Evolutionary conservation across 2,888 invertebrate species (phyloP).

Genomic region (Priocnemis perturbator): DNA sequence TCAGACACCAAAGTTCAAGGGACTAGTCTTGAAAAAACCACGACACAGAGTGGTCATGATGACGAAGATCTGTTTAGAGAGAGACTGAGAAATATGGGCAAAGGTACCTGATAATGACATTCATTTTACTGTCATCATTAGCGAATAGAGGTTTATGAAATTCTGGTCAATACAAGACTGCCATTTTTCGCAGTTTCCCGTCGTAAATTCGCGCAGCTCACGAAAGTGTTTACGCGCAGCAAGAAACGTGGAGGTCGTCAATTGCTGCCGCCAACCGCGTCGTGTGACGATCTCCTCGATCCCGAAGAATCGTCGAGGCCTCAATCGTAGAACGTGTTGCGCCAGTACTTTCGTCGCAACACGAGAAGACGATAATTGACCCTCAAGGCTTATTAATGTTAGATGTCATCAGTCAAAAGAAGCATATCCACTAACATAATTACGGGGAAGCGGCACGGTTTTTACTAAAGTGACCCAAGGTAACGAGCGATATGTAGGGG

Average conservation of each 20-base stretch:
- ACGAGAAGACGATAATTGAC: slow-evolving; percentile 19
- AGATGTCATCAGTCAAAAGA: slow-evolving; percentile 34
- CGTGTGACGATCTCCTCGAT: slow-evolving; percentile 71
- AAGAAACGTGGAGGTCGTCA: slow-evolving; percentile 72
- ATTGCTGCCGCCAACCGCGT: slow-evolving; percentile 71
- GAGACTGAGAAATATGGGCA: slow-evolving; percentile 88
- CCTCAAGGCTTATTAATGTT: slow-evolving; percentile 31
- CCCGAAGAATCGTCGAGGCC: slow-evolving; percentile 71
- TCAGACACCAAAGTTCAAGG: slow-evolving; percentile 69
- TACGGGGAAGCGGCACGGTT: slow-evolving; percentile 15
- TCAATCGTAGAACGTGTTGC: slow-evolving; percentile 55
- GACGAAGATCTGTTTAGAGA: slow-evolving; percentile 86
- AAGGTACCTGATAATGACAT: slow-evolving; percentile 77
- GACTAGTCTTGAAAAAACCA: slow-evolving; percentile 58
- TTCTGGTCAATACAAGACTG: neutral
- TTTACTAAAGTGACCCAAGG: too few species aligned
- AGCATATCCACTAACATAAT: slow-evolving; percentile 48
- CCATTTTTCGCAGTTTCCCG: slow-evolving; percentile 80
- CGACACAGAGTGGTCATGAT: slow-evolving; percentile 72
- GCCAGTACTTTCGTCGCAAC: slow-evolving; percentile 1
- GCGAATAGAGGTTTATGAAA: slow-evolving; percentile 1
- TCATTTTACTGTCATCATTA: neutral
- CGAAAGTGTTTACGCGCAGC: slow-evolving; percentile 84
- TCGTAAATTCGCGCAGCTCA: slow-evolving; percentile 88
- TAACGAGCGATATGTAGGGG: too few species aligned